These are phyloP conservation scores for Dimorphilus gyrociliatus DNA, from an alignment of 2,888 invertebrate genomes.

Conservation along the genomic window DNA sequence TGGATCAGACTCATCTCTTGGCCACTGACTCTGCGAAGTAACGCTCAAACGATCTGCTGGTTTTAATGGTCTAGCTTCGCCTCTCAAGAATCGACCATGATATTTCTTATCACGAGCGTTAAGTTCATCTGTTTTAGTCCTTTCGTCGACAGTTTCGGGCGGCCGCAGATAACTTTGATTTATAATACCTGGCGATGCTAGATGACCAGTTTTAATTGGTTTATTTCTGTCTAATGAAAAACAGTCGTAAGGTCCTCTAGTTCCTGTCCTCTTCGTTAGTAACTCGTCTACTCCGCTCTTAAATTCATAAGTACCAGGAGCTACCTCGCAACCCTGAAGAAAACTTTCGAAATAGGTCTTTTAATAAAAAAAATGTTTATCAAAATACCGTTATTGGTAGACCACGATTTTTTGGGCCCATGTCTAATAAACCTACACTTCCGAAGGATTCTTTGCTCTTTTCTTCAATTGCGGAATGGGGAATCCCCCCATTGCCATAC, in stretches of 20 bases:
- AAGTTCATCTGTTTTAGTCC: too few relatives aligned
- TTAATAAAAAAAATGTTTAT: neutral
- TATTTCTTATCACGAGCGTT: too few relatives aligned
- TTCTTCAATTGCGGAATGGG: slow-evolving; percentile 25
- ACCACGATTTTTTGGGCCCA: slow-evolving; percentile 20
- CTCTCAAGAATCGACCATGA: too few relatives aligned
- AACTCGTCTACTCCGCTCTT: slow-evolving; percentile 25
- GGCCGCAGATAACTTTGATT: slow-evolving; percentile 3
- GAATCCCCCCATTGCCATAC: slow-evolving; percentile 32
- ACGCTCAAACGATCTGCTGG: too few relatives aligned
- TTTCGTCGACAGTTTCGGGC: slow-evolving; percentile 1
- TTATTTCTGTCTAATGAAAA: slow-evolving; percentile 33
- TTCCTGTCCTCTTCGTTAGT: slow-evolving; percentile 23
- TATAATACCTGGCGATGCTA: slow-evolving; percentile 31
- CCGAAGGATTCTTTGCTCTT: slow-evolving; percentile 21
- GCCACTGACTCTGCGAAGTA: too few relatives aligned
- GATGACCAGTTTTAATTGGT: slow-evolving; percentile 30
- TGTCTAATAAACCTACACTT: slow-evolving; percentile 27
- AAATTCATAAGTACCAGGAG: slow-evolving; percentile 31
- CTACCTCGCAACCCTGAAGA: slow-evolving; percentile 27
- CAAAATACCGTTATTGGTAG: slow-evolving; percentile 20
- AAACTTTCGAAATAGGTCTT: neutral
- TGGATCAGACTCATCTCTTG: slow-evolving; percentile 22
- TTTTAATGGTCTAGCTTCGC: too few relatives aligned
- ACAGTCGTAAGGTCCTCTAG: slow-evolving; percentile 31